Evolutionary conservation across 1,140 invertebrate species (phyloP).

Genomic region (Goniozus legneri): DNA sequence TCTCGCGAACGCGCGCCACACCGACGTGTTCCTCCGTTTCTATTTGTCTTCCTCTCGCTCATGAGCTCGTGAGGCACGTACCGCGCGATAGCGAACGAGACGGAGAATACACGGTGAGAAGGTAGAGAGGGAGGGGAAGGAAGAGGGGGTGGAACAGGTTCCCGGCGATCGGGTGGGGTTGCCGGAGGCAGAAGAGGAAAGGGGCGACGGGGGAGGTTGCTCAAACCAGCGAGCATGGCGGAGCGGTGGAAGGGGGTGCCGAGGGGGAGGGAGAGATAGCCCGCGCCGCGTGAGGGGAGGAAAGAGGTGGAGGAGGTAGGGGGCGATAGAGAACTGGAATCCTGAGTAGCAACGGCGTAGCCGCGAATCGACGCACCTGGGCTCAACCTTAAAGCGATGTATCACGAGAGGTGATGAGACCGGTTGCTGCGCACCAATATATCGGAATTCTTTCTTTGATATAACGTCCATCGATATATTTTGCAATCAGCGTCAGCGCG

Average conservation of each 20-base stretch:
- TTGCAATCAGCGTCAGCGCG: too few species aligned
- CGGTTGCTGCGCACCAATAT: too few species aligned
- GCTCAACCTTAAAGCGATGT: slow-evolving; percentile 52
- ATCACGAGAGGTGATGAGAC: too few species aligned
- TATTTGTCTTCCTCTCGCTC: too few species aligned
- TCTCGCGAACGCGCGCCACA: too few species aligned
- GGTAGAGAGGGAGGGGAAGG: slow-evolving; percentile 20
- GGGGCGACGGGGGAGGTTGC: slow-evolving; percentile 54
- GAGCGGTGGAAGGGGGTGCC: too few species aligned
- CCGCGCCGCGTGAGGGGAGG: slow-evolving; percentile 18
- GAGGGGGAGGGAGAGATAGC: slow-evolving; percentile 28
- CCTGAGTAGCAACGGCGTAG: slow-evolving; percentile 54
- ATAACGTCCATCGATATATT: too few species aligned
- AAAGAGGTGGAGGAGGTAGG: slow-evolving; percentile 45
- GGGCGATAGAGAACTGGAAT: slow-evolving; percentile 48
- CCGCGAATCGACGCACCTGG: slow-evolving; percentile 48
- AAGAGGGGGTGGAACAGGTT: slow-evolving; percentile 18
- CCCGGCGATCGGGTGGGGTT: slow-evolving; percentile 1
- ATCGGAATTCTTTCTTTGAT: too few species aligned
- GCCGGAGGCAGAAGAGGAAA: slow-evolving; percentile 45
- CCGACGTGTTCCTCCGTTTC: too few species aligned
- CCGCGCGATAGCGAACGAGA: slow-evolving; percentile 37
- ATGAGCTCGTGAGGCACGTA: too few species aligned
- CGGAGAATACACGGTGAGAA: slow-evolving; percentile 55
- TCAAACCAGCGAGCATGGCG: too few species aligned